Conservation (phyloP, 2,797 vertebrate species). For the Centroberyx gerrardi region DNA sequence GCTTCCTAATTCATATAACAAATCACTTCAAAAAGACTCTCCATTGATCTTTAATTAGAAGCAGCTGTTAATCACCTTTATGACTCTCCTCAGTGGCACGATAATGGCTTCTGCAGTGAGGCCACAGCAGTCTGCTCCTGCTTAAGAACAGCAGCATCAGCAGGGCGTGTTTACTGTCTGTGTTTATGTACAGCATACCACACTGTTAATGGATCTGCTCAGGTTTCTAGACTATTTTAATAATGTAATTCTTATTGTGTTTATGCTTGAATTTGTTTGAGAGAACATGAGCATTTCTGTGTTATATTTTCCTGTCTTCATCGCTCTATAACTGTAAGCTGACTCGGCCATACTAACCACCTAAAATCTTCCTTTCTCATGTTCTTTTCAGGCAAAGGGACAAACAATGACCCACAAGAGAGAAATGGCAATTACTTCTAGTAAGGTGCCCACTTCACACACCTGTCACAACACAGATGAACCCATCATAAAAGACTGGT, state of each 20-base stretch:
- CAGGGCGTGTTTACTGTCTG: conserved; percentile 55
- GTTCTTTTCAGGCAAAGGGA: conserved; percentile 61
- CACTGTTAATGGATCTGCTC: conserved; percentile 40
- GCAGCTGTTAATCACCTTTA: conserved; percentile 84
- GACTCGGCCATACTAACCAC: conserved; percentile 16
- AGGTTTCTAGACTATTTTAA: neutral
- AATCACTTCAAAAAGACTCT: conserved; percentile 86
- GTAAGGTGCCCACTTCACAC: conserved; percentile 78
- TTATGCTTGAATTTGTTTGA: too few relatives aligned
- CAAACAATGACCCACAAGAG: conserved; percentile 75
- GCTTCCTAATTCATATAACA: conserved; percentile 86
- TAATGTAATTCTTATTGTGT: neutral
- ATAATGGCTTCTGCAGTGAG: conserved; percentile 69
- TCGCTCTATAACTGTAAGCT: neutral
- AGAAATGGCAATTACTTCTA: conserved; percentile 74
- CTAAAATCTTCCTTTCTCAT: conserved; percentile 45
- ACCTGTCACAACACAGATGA: conserved; percentile 82
- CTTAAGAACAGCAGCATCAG: conserved; percentile 67
- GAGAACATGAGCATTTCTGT: conserved; percentile 7
- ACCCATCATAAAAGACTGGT: conserved; percentile 66
- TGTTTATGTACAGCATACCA: conserved; percentile 46
- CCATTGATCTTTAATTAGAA: conserved; percentile 89
- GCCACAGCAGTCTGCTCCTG: conserved; percentile 54
- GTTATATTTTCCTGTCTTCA: neutral
- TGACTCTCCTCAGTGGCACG: conserved; percentile 70